Evolutionary conservation across 2,888 invertebrate genomes (phyloP).

Genomic region (Glyphotaelius pellucidus): DNA sequence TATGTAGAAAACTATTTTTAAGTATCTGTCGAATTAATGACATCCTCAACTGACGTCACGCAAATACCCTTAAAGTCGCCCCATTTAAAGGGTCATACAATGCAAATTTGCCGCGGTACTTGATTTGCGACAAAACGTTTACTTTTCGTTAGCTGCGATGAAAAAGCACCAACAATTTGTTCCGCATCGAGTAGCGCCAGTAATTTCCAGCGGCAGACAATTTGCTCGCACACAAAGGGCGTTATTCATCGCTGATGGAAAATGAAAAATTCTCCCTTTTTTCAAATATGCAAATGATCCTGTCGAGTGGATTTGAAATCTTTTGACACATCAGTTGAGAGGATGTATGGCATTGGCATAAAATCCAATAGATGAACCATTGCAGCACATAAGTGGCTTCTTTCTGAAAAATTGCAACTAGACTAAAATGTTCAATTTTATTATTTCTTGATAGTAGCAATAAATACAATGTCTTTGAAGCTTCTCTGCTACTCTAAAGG

Average conservation of each 20-base stretch:
- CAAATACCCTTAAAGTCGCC: background rate
- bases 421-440: background rate
- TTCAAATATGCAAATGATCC: slow-evolving; percentile 52
- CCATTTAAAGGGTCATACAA: slow-evolving; percentile 5
- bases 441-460: too few relatives aligned
- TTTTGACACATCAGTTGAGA: slow-evolving; percentile 37
- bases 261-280: slow-evolving; percentile 47
- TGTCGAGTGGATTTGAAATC: slow-evolving; percentile 32
- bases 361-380: background rate
- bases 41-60: background rate
- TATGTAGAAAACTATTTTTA: background rate
- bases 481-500: too few relatives aligned
- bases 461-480: too few relatives aligned
- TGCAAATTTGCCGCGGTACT: background rate
- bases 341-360: background rate
- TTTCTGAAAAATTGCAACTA: background rate
- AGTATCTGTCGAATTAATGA: background rate
- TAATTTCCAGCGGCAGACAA: slow-evolving; percentile 11
- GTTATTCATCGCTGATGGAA: slow-evolving; percentile 44
- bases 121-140: slow-evolving; percentile 36
- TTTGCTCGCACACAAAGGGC: slow-evolving; percentile 37
- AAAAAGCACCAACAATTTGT: slow-evolving; percentile 45
- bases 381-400: background rate
- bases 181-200: slow-evolving; percentile 22
- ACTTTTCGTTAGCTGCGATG: slow-evolving; percentile 39